phyloP scores from a whole-genome alignment of 2,113 vertebrate genomes.

The Apus apus region DNA sequence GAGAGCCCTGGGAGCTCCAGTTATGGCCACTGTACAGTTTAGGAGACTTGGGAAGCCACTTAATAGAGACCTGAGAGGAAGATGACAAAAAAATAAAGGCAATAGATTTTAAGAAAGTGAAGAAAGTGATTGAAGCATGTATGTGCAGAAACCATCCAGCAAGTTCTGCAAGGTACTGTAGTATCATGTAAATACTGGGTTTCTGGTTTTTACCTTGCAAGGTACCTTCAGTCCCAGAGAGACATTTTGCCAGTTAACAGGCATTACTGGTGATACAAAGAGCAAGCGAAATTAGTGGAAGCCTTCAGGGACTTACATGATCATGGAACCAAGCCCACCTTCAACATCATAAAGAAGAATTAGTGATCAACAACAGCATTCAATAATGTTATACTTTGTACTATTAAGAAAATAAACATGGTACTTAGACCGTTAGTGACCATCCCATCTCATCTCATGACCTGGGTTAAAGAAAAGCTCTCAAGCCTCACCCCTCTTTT shows the following conservation, averaged over 20 bases:
- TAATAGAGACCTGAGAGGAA: conserved; percentile 53
- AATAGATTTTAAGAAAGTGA: not conserved
- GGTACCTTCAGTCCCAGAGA: not conserved
- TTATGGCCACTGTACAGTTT: conserved; percentile 64
- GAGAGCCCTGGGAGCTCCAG: conserved; percentile 72
- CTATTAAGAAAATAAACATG: not conserved
- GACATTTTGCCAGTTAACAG: not conserved
- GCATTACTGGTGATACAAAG: not conserved
- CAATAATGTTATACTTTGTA: not conserved
- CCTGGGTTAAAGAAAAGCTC: not conserved
- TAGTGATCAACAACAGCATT: conserved; percentile 1
- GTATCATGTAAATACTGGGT: not conserved
- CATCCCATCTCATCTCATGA: not conserved
- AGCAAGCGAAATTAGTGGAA: not conserved
- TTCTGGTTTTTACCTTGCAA: not conserved
- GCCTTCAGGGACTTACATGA: not conserved
- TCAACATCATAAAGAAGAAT: not conserved
- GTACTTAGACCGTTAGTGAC: not conserved
- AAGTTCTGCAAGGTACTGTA: not conserved
- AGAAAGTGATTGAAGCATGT: not conserved
- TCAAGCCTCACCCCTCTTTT: not conserved
- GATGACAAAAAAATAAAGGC: not conserved
- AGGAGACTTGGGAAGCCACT: conserved; percentile 72
- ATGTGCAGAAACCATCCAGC: not conserved
- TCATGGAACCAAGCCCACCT: not conserved